Base-by-base conservation (phyloP, 2,888 invertebrate species). In the Lepidocyrtoides sp. region DNA sequence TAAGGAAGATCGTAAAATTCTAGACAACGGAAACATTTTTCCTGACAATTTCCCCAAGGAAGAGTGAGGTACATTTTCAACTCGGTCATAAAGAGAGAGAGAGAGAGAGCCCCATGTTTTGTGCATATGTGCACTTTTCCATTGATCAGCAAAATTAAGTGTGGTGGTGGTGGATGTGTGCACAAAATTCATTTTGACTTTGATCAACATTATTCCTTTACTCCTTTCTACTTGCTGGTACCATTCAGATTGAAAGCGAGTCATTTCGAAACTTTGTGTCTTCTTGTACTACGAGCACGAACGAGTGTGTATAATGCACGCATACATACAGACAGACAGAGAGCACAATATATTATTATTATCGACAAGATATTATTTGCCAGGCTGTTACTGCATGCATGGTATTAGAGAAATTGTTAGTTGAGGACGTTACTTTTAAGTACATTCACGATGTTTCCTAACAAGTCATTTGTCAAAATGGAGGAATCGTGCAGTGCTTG, bases 381-480 rank as follows among this genome's bases (percentile, higher is more conserved):
- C n/a, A n/a, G n/a, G 72, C 44, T 75, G 48, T 32, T 51, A 81
- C 60, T 41, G 10, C 12, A 36, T 29, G 79, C 48, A 12, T 23
- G 48, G 63, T 14, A 7, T 20, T 2, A 60, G 20, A 23, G 51
- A 17, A 72, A 36, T 20, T 72, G 3, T 72, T 72, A n/a, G 69
- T 72, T 17, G 17, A 72, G 41, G 3, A 48, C 48, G n/a, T 69
- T 69, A 69, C 72, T 51, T 44, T 81, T 81, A 88, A 69, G 54
- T 81, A 44, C 23, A 23, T 54, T 66, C 75, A 89, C 82, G 79
- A 69, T 88, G 66, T 89, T 82, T 82, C 26, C 82, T 83, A 89
- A 89, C 89, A 83, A 83, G 89, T 89, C 84, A 89, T 89, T 89
- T 89, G 89, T 89, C 89, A 84, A 89, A 83, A 89, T 83, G 77